phyloP scores from a whole-genome alignment of 1,140 invertebrate genomes.

The Coptotermes formosanus region DNA sequence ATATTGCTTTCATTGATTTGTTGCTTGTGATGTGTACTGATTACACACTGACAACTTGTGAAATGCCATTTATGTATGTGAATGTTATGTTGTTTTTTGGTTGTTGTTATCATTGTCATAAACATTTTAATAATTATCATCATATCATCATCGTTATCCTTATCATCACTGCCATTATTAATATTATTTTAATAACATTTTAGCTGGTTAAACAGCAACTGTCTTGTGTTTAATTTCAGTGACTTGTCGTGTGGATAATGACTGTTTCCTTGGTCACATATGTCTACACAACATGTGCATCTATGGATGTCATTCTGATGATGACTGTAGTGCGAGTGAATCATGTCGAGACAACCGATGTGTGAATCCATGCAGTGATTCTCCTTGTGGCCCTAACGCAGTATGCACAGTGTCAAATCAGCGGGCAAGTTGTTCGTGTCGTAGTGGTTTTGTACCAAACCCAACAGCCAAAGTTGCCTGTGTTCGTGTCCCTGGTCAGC shows the following conservation, averaged over 20 bases:
- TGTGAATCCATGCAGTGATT: conserved; percentile 71
- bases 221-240: conserved; percentile 51
- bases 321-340: conserved; percentile 81
- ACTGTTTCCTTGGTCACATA: conserved; percentile 88
- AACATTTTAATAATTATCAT: no score
- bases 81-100: no score
- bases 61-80: no score
- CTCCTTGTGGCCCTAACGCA: conserved; percentile 81
- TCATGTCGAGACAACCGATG: conserved; percentile 78
- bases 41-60: no score
- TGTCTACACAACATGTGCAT: conserved; percentile 81
- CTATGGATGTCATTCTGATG: conserved; percentile 80
- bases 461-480: conserved; percentile 81
- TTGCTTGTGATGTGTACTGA: no score
- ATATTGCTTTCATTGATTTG: no score
- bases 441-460: conserved; percentile 74
- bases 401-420: conserved; percentile 77
- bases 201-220: no score
- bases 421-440: conserved; percentile 77
- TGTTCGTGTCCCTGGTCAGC: conserved; percentile 66
- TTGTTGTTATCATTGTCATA: no score
- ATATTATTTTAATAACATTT: no score
- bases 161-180: no score
- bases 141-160: no score
- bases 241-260: conserved; percentile 85